phyloP scores from a whole-genome alignment of 2,113 vertebrate species.

The Galbula dea region DNA sequence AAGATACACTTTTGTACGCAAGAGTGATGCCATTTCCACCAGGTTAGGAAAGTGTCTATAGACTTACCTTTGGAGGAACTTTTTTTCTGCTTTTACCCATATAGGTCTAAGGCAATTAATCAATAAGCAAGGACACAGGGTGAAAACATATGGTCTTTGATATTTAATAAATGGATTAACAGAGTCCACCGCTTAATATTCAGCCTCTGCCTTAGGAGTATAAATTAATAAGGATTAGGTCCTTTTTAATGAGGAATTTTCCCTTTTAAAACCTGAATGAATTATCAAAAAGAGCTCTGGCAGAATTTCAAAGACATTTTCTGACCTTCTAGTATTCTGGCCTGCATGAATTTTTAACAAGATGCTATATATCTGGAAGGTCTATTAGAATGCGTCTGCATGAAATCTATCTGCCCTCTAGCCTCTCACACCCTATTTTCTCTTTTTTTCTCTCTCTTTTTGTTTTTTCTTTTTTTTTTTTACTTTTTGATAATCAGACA shows the following conservation, averaged over 20 bases:
- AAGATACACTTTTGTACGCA: background rate
- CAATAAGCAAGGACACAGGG: constrained; percentile 66
- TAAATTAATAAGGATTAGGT: constrained; percentile 79
- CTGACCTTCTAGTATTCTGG: constrained; percentile 78
- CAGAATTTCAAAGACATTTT: constrained; percentile 82
- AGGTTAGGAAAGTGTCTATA: background rate
- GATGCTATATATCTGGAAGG: constrained; percentile 70
- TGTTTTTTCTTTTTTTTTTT: background rate
- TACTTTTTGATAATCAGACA: background rate
- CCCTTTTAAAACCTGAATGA: constrained; percentile 77
- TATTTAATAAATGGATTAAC: constrained; percentile 80
- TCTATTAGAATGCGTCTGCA: constrained; percentile 68
- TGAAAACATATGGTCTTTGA: constrained; percentile 75
- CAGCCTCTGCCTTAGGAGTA: constrained; percentile 63
- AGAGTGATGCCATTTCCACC: background rate
- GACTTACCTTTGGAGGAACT: background rate
- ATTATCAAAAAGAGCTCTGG: constrained; percentile 77
- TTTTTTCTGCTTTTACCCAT: constrained; percentile 22
- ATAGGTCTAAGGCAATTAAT: constrained; percentile 63
- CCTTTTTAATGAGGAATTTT: constrained; percentile 77
- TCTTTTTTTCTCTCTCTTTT: background rate
- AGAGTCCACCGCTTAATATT: constrained; percentile 69
- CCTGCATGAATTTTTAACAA: constrained; percentile 79
- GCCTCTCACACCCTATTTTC: background rate
- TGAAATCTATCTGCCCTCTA: constrained; percentile 49